These are phyloP conservation scores for Drosophila testacea DNA, from an alignment of 2,888 invertebrate species.

Conservation along the genomic window DNA sequence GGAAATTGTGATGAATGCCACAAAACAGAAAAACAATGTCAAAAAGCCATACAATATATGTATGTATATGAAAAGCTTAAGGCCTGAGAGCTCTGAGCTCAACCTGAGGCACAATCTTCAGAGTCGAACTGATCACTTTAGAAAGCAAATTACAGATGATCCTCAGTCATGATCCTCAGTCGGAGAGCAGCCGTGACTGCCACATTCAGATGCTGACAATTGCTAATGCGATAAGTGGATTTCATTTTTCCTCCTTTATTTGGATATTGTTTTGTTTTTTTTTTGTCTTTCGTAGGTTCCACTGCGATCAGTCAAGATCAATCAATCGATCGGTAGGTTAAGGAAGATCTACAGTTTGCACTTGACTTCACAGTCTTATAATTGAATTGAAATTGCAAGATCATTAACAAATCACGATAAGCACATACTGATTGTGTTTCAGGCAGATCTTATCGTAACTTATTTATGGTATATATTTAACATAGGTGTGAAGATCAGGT, in stretches of 20 bases:
- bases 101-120: constrained; percentile 22
- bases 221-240: constrained; percentile 64
- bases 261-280: constrained; percentile 1
- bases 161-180: constrained; percentile 67
- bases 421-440: constrained; percentile 31
- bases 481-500: constrained; percentile 26
- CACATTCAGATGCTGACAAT: constrained; percentile 69
- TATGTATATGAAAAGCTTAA: constrained; percentile 42
- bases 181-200: constrained; percentile 57
- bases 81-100: constrained; percentile 5
- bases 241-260: constrained; percentile 42
- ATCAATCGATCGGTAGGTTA: constrained; percentile 49
- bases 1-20: constrained; percentile 66
- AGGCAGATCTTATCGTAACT: constrained; percentile 38
- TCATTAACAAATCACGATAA: constrained; percentile 46
- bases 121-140: constrained; percentile 61
- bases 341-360: constrained; percentile 50
- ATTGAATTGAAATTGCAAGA: constrained; percentile 28
- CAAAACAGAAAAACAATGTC: constrained; percentile 51
- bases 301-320: constrained; percentile 67
- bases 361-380: constrained; percentile 58
- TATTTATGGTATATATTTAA: constrained; percentile 11
- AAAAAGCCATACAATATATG: constrained; percentile 47
- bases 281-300: constrained; percentile 16
- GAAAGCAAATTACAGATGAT: constrained; percentile 76